Percentiles rank a stretch among this genome's conserved stretches.
Conservation (phyloP, 2,797 vertebrate species). For the Streptopelia turtur region DNA sequence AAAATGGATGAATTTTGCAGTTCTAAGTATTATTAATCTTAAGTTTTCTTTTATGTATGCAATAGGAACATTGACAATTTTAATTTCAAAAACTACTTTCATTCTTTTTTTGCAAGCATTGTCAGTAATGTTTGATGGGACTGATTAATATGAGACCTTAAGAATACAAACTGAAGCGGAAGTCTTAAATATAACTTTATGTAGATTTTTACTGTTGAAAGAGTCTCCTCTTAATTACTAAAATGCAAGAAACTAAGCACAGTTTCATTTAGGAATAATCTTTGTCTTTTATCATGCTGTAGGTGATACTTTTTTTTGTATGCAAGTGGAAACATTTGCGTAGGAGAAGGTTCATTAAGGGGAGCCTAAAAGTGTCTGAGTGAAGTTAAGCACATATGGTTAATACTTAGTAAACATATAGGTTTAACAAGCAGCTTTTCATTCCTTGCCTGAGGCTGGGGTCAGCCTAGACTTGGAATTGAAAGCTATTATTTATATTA, state of each 20-base stretch:
- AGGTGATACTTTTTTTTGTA: not conserved
- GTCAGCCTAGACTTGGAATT: not conserved
- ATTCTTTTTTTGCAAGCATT: not conserved
- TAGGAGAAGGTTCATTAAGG: not conserved
- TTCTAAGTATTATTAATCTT: not conserved
- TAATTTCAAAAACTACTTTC: not conserved
- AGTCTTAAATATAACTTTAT: not conserved
- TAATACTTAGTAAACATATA: not conserved
- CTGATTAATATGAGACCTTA: not conserved
- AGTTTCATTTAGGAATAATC: not conserved
- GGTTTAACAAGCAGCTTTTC: slow-evolving; percentile 6
- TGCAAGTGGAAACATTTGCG: not conserved
- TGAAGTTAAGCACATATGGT: not conserved
- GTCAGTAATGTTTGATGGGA: not conserved
- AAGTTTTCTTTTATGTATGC: not conserved
- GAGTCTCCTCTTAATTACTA: not conserved
- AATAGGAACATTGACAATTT: not conserved
- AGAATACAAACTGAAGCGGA: not conserved
- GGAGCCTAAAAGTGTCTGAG: not conserved
- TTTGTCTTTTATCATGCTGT: not conserved
- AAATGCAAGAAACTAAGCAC: not conserved
- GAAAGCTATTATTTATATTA: not conserved
- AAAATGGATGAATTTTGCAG: not conserved
- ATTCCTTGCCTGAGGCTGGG: not conserved
- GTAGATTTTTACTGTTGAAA: not conserved